Evolutionary conservation across 2,888 invertebrate species (phyloP), one percentile per base, ranked within the genome.

Genomic region (Caenorhabditis japonica): DNA sequence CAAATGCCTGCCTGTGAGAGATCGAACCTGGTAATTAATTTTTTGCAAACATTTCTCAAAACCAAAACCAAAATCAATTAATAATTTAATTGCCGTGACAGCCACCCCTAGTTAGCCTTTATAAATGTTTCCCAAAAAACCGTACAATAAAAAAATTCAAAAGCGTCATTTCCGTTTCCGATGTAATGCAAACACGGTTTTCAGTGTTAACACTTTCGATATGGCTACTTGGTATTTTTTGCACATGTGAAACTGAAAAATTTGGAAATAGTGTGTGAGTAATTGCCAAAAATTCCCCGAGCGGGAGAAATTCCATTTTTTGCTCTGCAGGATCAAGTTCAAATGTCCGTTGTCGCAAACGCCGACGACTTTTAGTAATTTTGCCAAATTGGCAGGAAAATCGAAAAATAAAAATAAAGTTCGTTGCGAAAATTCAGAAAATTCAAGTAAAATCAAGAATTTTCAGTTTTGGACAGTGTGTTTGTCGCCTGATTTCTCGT

Each of bases 231-330:
- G 60, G 51, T 34, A 51, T 60, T 60, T 43, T 60, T 51, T 60
- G 41, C 60, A 60, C 47, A 38, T 39, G 60, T 60, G 60, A 60
- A 60, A 51, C 60, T 39, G 41, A 23, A 51, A 60, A 51, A 25
- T 27, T 34, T 51, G 34, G 15, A 7, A 51, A 51, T 38, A 33
- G n/a, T 49, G 41, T 60, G 60, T 60, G 34, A 60, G 60, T 17
- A 17, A 4, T 19, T 41, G 13, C 17, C 5, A 3, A 17, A 17
- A 17, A 39, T 3, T 10, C 19, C n/a, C n/a, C n/a, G n/a, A n/a
- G n/a, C n/a, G n/a, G n/a, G 17, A 46, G 4, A 4, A 10, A 12
- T 27, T 39, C 3, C 19, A 12, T 39, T 39, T 15, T 39, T 39
- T 4, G 15, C 8, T 17, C 17, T 43, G 19, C 25, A 60, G 60